phyloP scores from a whole-genome alignment of 2,888 invertebrate species.

The Oscheius sp. region DNA sequence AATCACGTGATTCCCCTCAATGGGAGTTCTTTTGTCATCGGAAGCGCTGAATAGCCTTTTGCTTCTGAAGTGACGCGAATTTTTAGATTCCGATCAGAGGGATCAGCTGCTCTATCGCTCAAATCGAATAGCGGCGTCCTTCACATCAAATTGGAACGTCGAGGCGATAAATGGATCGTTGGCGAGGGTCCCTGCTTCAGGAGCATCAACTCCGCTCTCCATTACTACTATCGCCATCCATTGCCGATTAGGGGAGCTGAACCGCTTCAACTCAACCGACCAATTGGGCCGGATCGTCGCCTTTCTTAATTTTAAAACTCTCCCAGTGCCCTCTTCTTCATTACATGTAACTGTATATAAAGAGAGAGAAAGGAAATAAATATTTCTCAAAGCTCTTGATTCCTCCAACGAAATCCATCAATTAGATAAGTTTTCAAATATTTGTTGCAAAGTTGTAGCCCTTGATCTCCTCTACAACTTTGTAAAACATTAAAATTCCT shows the following conservation, averaged over 20 bases:
- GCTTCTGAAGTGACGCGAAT: not conserved
- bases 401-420: too few species aligned
- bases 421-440: too few species aligned
- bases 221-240: slow-evolving; percentile 60
- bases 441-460: too few species aligned
- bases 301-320: not conserved
- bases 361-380: not conserved
- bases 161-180: slow-evolving; percentile 60
- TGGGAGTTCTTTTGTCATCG: not conserved
- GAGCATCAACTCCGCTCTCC: slow-evolving; percentile 54
- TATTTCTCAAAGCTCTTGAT: too few species aligned
- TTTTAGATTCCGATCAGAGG: slow-evolving; percentile 42
- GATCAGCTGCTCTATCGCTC: slow-evolving; percentile 62
- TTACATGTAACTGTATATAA: slow-evolving; percentile 18
- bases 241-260: slow-evolving; percentile 67
- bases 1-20: not conserved
- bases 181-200: slow-evolving; percentile 56
- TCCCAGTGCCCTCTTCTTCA: not conserved
- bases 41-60: too few species aligned
- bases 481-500: too few species aligned
- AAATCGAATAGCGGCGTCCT: slow-evolving; percentile 52
- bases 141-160: slow-evolving; percentile 66
- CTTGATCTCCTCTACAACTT: too few species aligned
- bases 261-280: slow-evolving; percentile 56
- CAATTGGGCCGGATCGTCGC: slow-evolving; percentile 9